phyloP scores from a whole-genome alignment of 1,140 invertebrate genomes.

The Drosophila virilis region DNA sequence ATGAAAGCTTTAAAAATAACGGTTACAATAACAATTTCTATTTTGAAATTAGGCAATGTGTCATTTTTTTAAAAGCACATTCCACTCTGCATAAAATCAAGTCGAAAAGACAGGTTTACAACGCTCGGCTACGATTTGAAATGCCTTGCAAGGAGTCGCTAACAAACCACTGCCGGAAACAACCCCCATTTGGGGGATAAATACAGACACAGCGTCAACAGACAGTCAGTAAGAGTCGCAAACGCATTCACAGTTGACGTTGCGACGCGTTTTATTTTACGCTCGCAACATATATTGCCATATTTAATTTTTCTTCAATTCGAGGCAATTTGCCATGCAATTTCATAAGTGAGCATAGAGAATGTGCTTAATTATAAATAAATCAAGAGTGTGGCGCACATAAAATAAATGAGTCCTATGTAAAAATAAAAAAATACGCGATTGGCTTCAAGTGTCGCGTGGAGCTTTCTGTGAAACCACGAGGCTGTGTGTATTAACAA shows the following conservation, averaged over 20 bases:
- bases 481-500: conserved; percentile 10
- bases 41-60: no score
- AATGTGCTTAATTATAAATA: conserved; percentile 23
- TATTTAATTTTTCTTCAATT: conserved; percentile 12
- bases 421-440: conserved; percentile 10
- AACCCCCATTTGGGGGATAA: conserved; percentile 37
- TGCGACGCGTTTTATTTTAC: conserved; percentile 35
- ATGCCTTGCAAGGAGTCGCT: neutral
- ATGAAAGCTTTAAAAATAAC: no score
- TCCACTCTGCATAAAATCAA: no score
- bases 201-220: conserved; percentile 18
- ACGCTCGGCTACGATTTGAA: neutral
- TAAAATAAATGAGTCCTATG: neutral
- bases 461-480: conserved; percentile 31
- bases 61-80: no score
- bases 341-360: conserved; percentile 25
- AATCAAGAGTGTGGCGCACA: conserved; percentile 16
- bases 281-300: conserved; percentile 9
- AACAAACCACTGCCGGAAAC: conserved; percentile 16
- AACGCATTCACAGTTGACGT: conserved; percentile 27
- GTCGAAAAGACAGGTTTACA: no score
- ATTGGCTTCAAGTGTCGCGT: conserved; percentile 6
- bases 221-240: conserved; percentile 17
- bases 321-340: conserved; percentile 24
- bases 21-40: no score